Evolutionary conservation across 2,113 vertebrate genomes (phyloP), one percentile per base, ranked within the genome.

Genomic region (Chaenocephalus aceratus): DNA sequence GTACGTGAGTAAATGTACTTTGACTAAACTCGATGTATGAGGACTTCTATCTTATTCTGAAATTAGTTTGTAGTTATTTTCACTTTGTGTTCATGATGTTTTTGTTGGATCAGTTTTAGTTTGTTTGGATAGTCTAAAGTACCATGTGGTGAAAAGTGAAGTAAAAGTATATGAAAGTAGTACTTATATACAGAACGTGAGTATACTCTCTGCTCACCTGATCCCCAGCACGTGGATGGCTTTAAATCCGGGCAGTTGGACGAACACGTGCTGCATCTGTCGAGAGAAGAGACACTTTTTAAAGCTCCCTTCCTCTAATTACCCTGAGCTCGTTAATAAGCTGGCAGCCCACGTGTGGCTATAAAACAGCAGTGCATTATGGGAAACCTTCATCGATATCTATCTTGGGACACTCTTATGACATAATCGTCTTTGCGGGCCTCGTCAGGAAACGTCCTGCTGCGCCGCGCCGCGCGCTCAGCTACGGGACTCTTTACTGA

Each of bases 201-300:
- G 6, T 41, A 7, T 41, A 41, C 36, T 7, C 36, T 7, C 5
- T 6, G 1, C 26, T 41, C 85, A 97, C 97, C 96, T 96, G 94
- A 98, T 98, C 83, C 96, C 93, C 80, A 96, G 78, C 16, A 98
- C 95, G 0, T 80, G 92, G 65, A 98, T 95, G 86, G 94, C 94
- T 92, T 96, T 96, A 85, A 97, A 97, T 86, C 97, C 97, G 53
- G 96, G 94, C 72, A 97, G 93, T 86, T 96, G 96, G 85, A 96
- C 94, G 87, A 99, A 96, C 80, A 95, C 93, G 10, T 96, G 96
- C 91, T 95, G 94, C 96, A 98, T 96, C 97, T 98, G 90, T 1
- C 58, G 57, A 85, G 63, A 77, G 85, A 63, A 65, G 66, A 9
- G 60, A 0, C 0, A 65, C 13, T n/a, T 46, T n/a, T 66, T 68